These are phyloP conservation scores for Onychostruthus taczanowskii DNA, from an alignment of 2,113 vertebrate species.

Conservation along the genomic window DNA sequence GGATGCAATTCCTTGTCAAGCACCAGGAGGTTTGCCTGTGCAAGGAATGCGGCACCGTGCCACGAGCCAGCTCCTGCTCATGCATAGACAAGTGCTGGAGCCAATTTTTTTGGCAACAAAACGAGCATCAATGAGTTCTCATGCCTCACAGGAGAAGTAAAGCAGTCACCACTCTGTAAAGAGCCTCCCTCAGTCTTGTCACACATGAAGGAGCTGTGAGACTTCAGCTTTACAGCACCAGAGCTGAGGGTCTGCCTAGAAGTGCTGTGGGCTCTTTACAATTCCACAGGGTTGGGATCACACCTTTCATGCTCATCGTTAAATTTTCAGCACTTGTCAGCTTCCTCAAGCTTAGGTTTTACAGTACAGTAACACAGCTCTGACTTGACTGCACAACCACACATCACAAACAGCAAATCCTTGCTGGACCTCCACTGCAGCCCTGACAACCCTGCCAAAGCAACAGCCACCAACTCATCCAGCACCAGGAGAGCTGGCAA, in stretches of 20 bases:
- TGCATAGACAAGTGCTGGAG: not conserved
- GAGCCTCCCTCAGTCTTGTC: not conserved
- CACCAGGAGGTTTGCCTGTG: not conserved
- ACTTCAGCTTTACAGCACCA: not conserved
- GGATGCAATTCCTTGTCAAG: not conserved
- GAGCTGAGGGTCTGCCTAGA: not conserved
- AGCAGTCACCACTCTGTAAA: not conserved
- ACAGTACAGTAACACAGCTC: not conserved
- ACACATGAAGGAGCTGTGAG: not conserved
- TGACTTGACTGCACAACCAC: not conserved
- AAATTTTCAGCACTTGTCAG: not conserved
- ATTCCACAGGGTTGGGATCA: not conserved
- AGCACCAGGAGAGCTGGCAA: not conserved
- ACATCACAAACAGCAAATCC: accelerated
- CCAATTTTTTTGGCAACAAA: constrained; percentile 7
- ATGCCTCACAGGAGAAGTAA: not conserved
- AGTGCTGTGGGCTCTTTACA: not conserved
- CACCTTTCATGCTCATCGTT: not conserved
- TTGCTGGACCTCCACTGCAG: not conserved
- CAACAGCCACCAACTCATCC: not conserved
- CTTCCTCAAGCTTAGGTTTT: not conserved
- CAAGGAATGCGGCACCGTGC: not conserved
- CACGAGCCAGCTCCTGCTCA: constrained; percentile 35
- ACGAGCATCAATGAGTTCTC: not conserved
- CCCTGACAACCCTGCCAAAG: not conserved